phyloP scores from a whole-genome alignment of 2,888 invertebrate genomes.

The Pardosa pseudoannulata region DNA sequence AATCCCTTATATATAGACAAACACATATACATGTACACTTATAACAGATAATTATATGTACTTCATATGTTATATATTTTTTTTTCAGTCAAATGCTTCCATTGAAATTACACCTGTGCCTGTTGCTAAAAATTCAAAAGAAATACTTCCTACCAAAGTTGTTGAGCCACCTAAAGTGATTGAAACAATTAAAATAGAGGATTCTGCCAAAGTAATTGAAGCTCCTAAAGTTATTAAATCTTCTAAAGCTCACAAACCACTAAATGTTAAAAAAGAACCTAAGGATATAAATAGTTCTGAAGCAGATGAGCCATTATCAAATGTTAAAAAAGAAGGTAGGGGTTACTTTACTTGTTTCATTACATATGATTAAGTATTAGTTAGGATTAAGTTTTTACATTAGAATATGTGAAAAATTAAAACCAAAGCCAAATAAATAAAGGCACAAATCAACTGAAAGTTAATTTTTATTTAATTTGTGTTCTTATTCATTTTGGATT shows the following conservation, averaged over 20 bases:
- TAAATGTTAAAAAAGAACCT: not conserved
- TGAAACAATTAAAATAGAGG: too few relatives aligned
- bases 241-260: not conserved
- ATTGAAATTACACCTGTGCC: slow-evolving; percentile 8
- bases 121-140: not conserved
- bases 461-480: too few relatives aligned
- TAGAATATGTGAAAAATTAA: too few relatives aligned
- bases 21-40: too few relatives aligned
- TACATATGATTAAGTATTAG: too few relatives aligned
- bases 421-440: too few relatives aligned
- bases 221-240: not conserved
- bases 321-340: slow-evolving; percentile 47
- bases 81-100: slow-evolving; percentile 34
- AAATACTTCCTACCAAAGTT: not conserved
- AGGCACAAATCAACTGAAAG: too few relatives aligned
- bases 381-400: too few relatives aligned
- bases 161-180: not conserved
- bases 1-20: too few relatives aligned
- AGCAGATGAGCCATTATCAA: slow-evolving; percentile 42
- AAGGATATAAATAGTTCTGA: not conserved
- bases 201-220: not conserved
- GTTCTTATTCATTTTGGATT: too few relatives aligned
- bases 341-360: too few relatives aligned
- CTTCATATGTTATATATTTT: not conserved
- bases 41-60: too few relatives aligned